A percentile compares a stretch with the other conserved stretches of the same genome.
Evolutionary conservation across 2,888 invertebrate genomes (phyloP).

Genomic region (Aleiodes testaceus): DNA sequence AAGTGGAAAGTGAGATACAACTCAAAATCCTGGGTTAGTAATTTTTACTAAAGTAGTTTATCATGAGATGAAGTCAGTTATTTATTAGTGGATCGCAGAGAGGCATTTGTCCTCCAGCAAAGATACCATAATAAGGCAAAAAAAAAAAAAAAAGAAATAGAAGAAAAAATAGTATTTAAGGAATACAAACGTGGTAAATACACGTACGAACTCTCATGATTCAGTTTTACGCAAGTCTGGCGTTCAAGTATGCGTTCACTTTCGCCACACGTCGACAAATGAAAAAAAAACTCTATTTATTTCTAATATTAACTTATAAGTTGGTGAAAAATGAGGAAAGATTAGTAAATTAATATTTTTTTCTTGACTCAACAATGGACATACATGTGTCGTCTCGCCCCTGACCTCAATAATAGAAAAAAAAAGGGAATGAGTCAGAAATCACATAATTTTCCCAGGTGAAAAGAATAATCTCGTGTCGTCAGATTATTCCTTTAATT

Average conservation of each 20-base stretch:
- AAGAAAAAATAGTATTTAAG: background rate
- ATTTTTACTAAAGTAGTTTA: too few species aligned
- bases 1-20: too few species aligned
- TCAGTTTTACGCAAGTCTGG: slow-evolving; percentile 11
- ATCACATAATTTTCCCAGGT: slow-evolving; percentile 22
- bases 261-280: background rate
- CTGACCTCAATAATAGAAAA: slow-evolving; percentile 51
- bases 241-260: slow-evolving; percentile 22
- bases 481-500: too few species aligned
- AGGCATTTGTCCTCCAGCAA: slow-evolving; percentile 11
- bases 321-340: background rate
- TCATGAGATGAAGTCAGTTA: too few species aligned
- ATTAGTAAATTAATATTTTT: background rate
- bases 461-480: slow-evolving; percentile 15
- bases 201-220: slow-evolving; percentile 10
- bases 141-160: slow-evolving; percentile 7
- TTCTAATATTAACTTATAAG: background rate
- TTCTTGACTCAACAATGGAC: too few species aligned
- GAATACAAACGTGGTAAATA: slow-evolving; percentile 5
- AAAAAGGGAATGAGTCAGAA: slow-evolving; percentile 41
- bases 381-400: slow-evolving; percentile 35
- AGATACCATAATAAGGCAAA: background rate
- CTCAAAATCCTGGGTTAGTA: too few species aligned
- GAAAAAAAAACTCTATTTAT: background rate
- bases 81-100: slow-evolving; percentile 6